phyloP scores from a whole-genome alignment of 2,888 invertebrate species.

The Macroteleia sp. region DNA sequence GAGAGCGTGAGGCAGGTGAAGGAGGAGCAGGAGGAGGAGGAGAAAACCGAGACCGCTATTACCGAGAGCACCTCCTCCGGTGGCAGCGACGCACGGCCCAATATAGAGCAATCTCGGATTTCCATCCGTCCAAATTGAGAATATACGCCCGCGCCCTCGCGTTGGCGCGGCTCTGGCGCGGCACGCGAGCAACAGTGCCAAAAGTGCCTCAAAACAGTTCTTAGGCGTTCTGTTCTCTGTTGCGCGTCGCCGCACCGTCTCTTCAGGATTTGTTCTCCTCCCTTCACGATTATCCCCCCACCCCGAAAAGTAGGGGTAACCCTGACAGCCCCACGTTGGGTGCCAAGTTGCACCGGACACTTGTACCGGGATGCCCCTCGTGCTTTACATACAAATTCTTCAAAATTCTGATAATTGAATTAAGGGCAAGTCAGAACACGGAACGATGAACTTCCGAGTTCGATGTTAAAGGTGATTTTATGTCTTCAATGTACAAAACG shows the following conservation, averaged over 20 bases:
- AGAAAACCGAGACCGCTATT: conserved; percentile 76
- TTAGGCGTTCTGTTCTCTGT: conserved; percentile 42
- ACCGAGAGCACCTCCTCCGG: conserved; percentile 76
- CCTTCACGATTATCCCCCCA: too few species aligned
- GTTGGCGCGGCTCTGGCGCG: conserved; percentile 71
- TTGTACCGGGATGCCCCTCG: conserved; percentile 32
- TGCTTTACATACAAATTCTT: conserved; percentile 3
- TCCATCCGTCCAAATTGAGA: conserved; percentile 88
- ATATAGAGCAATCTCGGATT: conserved; percentile 89
- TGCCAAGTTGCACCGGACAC: conserved; percentile 24
- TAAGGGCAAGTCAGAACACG: not conserved
- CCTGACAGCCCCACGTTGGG: conserved; percentile 35
- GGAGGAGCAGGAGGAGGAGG: too few species aligned
- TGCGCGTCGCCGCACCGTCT: conserved; percentile 49
- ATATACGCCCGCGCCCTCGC: conserved; percentile 84
- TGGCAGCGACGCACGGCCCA: conserved; percentile 85
- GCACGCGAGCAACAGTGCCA: conserved; percentile 75
- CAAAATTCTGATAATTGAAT: not conserved
- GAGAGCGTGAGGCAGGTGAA: conserved; percentile 21
- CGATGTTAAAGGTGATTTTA: too few species aligned
- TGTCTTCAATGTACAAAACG: too few species aligned
- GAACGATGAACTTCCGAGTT: conserved; percentile 7
- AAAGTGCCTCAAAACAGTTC: conserved; percentile 77
- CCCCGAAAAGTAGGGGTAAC: conserved; percentile 24
- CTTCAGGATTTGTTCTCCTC: conserved; percentile 56